Conservation (phyloP, 2,888 invertebrate genomes). For the Apotomis capreana region DNA sequence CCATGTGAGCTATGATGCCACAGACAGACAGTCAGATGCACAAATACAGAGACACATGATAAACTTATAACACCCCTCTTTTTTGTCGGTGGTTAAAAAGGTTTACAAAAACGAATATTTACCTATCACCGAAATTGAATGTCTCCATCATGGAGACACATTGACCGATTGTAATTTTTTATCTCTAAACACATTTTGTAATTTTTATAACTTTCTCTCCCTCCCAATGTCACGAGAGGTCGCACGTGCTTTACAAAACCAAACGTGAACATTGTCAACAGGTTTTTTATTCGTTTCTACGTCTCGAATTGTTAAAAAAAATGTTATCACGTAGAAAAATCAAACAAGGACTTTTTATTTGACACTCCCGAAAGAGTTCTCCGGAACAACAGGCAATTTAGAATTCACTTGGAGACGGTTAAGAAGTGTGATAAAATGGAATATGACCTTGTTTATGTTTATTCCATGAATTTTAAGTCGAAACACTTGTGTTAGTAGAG, state of each 20-base stretch:
- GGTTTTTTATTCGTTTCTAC: slow-evolving; percentile 18
- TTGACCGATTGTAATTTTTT: slow-evolving; percentile 14
- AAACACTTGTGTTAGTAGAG: too few relatives aligned
- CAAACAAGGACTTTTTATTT: neutral
- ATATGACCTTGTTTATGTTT: neutral
- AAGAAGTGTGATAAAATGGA: neutral
- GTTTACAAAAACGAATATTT: neutral
- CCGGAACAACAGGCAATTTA: neutral
- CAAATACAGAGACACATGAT: too few relatives aligned
- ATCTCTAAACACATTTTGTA: slow-evolving; percentile 15
- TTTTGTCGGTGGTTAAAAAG: too few relatives aligned
- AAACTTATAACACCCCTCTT: too few relatives aligned
- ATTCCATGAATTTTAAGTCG: too few relatives aligned
- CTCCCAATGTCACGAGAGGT: slow-evolving; percentile 17
- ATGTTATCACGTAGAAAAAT: slow-evolving; percentile 18
- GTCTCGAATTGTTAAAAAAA: slow-evolving; percentile 11
- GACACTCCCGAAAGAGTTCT: neutral
- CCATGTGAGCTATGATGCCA: too few relatives aligned
- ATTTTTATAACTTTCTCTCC: slow-evolving; percentile 23
- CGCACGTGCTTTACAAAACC: slow-evolving; percentile 21
- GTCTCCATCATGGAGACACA: neutral
- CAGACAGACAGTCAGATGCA: too few relatives aligned
- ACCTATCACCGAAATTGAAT: slow-evolving; percentile 5
- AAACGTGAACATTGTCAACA: slow-evolving; percentile 18
- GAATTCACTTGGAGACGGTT: neutral